Percentiles rank a stretch among this genome's conserved stretches.
Conservation (phyloP, 2,797 vertebrate genomes). For the Cyprinodon diabolis region DNA sequence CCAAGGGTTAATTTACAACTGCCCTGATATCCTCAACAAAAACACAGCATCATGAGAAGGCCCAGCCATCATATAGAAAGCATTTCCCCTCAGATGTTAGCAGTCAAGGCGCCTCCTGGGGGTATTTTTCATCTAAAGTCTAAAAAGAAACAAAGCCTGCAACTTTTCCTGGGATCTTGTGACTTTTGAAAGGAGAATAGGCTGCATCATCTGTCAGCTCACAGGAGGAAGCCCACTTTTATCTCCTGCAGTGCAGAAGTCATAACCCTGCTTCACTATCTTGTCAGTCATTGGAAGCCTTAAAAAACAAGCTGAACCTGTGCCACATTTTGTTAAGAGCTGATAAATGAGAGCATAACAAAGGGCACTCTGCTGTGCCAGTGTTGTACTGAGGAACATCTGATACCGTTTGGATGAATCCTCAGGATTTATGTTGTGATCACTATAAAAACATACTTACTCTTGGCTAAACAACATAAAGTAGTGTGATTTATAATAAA, state of each 20-base stretch:
- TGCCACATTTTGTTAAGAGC: conserved; percentile 52
- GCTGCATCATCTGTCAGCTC: conserved; percentile 40
- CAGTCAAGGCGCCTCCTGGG: conserved; percentile 33
- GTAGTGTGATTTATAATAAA: conserved; percentile 7
- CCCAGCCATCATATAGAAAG: conserved; percentile 11
- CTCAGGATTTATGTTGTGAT: conserved; percentile 20
- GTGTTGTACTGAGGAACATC: conserved; percentile 26
- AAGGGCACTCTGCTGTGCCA: conserved; percentile 12
- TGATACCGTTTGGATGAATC: conserved; percentile 4
- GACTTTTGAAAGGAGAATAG: conserved; percentile 55
- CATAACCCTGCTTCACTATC: conserved; percentile 52
- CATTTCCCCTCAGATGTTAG: conserved; percentile 43
- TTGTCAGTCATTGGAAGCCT: conserved; percentile 49
- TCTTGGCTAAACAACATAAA: conserved; percentile 10
- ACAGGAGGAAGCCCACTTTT: conserved; percentile 53
- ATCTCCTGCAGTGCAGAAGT: conserved; percentile 54
- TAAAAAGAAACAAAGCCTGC: conserved; percentile 40
- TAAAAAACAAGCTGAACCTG: conserved; percentile 53
- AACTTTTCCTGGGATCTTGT: conserved; percentile 57
- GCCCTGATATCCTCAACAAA: conserved; percentile 22
- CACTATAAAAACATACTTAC: conserved; percentile 19
- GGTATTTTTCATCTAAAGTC: conserved; percentile 46
- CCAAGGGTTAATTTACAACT: neutral
- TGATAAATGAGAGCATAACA: conserved; percentile 35
- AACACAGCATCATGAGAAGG: conserved; percentile 3